These are phyloP conservation scores for Zaprionus africanus DNA, from an alignment of 1,140 invertebrate species.

Conservation along the genomic window DNA sequence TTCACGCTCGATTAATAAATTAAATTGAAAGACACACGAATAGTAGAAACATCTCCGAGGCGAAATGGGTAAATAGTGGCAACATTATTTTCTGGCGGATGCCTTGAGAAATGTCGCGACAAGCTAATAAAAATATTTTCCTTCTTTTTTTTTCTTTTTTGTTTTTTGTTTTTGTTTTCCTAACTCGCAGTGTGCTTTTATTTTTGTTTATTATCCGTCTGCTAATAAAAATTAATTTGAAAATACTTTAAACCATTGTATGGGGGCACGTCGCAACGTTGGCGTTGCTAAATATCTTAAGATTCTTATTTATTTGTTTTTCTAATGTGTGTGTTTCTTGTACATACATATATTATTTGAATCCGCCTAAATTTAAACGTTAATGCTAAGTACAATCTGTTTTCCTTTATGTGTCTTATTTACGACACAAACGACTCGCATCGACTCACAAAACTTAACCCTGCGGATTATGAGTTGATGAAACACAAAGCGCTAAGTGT, in stretches of 20 bases:
- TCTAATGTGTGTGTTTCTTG: constrained; percentile 57
- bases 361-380: constrained; percentile 43
- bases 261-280: constrained; percentile 25
- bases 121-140: constrained; percentile 75
- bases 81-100: constrained; percentile 64
- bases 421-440: constrained; percentile 57
- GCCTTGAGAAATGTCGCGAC: constrained; percentile 77
- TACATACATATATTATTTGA: constrained; percentile 21
- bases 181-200: constrained; percentile 44
- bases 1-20: constrained; percentile 82
- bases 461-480: constrained; percentile 50
- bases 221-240: constrained; percentile 83
- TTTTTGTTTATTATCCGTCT: constrained; percentile 75
- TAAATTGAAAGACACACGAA: constrained; percentile 79
- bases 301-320: constrained; percentile 80
- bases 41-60: constrained; percentile 45
- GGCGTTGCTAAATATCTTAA: constrained; percentile 55
- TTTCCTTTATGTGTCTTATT: constrained; percentile 60
- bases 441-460: constrained; percentile 41
- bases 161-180: neutral
- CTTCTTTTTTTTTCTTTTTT: constrained; percentile 16
- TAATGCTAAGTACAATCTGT: constrained; percentile 53
- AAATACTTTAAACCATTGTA: constrained; percentile 73
- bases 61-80: constrained; percentile 68
- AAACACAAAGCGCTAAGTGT: constrained; percentile 52